Conservation (phyloP, 2,113 vertebrate genomes). For the Peromyscus californicus region DNA sequence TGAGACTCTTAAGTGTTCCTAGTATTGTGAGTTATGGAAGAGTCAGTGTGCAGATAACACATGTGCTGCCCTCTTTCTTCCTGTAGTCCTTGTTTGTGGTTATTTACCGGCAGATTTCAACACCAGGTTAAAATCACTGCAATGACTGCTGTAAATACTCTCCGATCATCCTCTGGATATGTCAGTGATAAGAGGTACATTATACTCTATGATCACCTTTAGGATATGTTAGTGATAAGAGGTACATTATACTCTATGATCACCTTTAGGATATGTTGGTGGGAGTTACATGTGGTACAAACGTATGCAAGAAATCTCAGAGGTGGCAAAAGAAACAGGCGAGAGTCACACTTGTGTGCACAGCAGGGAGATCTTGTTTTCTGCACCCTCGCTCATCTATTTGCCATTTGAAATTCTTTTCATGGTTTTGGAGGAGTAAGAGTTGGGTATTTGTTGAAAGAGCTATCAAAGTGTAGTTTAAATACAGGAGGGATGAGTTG, state of each 20-base stretch:
- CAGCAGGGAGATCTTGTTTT: neutral
- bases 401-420: neutral
- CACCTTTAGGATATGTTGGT: neutral
- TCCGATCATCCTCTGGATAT: neutral
- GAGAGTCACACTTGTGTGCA: fast-evolving
- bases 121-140: neutral
- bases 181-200: neutral
- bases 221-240: neutral
- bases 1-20: neutral
- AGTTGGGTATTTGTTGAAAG: neutral
- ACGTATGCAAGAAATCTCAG: neutral
- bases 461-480: neutral
- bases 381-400: fast-evolving
- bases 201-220: neutral
- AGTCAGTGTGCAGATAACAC: neutral
- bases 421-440: neutral
- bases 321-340: neutral
- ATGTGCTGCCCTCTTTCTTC: neutral
- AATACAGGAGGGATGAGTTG: neutral
- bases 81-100: neutral
- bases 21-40: fast-evolving
- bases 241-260: neutral
- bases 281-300: neutral
- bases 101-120: constrained; percentile 3
- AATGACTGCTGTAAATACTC: constrained; percentile 1